A percentile compares a stretch with the other conserved stretches of the same genome.
Evolutionary conservation across 1,140 invertebrate genomes (phyloP).

Genomic region (Trachymyrmex cornetzi): DNA sequence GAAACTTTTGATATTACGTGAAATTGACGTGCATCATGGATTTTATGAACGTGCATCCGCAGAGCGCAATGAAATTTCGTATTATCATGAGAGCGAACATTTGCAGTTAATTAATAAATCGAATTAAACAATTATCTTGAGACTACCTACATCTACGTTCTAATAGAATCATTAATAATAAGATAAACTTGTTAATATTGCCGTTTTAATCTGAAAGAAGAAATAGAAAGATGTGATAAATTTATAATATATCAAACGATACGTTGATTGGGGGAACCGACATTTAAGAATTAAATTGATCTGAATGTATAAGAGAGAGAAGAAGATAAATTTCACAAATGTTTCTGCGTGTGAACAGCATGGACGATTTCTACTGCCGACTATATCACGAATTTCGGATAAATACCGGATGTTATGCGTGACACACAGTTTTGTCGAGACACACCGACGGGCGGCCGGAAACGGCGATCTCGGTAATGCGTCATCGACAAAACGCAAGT

Average conservation of each 20-base stretch:
- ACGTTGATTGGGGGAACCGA: not conserved
- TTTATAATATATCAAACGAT: not conserved
- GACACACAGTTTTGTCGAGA: not conserved
- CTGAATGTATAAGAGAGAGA: not conserved
- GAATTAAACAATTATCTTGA: not conserved
- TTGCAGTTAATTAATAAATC: not conserved
- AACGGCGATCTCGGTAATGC: constrained; percentile 35
- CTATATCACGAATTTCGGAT: constrained; percentile 28
- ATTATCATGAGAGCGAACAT: not conserved
- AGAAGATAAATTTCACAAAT: not conserved
- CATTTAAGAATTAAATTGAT: not conserved
- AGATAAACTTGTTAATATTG: not conserved
- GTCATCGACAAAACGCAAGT: constrained; percentile 65
- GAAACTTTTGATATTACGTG: constrained; percentile 36
- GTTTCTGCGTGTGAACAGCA: not conserved
- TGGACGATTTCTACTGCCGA: not conserved
- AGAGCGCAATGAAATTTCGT: constrained; percentile 20
- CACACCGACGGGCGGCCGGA: constrained; percentile 20
- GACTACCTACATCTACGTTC: not conserved
- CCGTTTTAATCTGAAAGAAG: not conserved
- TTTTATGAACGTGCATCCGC: constrained; percentile 12
- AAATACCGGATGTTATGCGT: constrained; percentile 41
- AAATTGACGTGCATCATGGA: constrained; percentile 47
- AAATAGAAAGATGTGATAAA: not conserved
- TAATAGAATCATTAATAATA: not conserved